These are phyloP conservation scores for Tipula unca DNA, from an alignment of 2,888 invertebrate genomes.

Conservation along the genomic window DNA sequence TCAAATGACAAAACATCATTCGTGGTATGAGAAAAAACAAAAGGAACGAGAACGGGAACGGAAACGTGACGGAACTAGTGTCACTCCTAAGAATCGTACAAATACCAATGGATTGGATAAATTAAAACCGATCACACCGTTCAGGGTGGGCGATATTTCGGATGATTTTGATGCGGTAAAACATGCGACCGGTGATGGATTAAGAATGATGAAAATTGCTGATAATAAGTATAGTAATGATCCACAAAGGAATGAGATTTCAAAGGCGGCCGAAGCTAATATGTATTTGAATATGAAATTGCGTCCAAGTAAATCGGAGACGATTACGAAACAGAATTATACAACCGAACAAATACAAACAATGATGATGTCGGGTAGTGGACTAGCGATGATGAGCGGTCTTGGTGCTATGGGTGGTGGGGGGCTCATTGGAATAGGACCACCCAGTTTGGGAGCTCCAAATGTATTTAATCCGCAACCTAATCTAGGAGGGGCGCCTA, in stretches of 20 bases:
- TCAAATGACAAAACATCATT: background rate
- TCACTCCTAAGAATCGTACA: background rate
- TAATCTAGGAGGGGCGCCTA: too few species aligned
- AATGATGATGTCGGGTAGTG: background rate
- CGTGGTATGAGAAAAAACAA: background rate
- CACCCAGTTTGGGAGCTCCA: background rate
- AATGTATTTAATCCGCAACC: background rate
- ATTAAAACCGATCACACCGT: background rate
- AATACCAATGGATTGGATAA: background rate
- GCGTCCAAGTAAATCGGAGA: conserved; percentile 9
- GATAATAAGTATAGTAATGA: background rate
- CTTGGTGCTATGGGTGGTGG: background rate
- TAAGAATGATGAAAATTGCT: background rate
- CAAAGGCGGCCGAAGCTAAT: conserved; percentile 15
- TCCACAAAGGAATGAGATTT: conserved; percentile 9
- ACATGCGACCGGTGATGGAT: background rate
- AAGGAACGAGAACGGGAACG: background rate
- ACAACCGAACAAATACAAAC: background rate
- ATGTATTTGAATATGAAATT: background rate
- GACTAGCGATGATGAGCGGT: background rate
- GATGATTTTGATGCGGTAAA: background rate
- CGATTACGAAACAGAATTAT: background rate
- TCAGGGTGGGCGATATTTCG: background rate
- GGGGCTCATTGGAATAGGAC: background rate
- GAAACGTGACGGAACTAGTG: background rate